Evolutionary conservation across 2,888 invertebrate species (phyloP), one percentile per base, ranked within the genome.

Genomic region (Dynastes grantii): DNA sequence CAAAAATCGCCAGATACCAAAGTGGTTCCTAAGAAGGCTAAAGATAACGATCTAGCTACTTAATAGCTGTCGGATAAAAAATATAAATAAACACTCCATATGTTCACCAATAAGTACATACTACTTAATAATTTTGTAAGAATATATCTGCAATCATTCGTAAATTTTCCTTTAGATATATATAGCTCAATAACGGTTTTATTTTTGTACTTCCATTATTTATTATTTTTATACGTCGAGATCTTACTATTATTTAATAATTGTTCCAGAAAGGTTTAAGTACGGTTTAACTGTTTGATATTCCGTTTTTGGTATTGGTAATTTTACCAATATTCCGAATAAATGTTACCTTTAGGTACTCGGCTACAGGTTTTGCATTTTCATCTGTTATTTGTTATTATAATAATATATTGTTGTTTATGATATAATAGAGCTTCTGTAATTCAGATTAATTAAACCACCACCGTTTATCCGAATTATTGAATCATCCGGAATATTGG

Each of bases 1-100:
- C 79, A 81, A 27, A 81, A 83, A 55, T 73, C 78, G n/a, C 29
- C 65, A 5, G 70, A 77, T 16, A 71, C 37, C 16, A 70, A 49
- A 22, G 27, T 45, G 8, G 55, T 67, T 37, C 53, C 71, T 11
- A 79, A 77, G 58, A 79, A 76, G 32, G 29, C 9, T 58, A 67
- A 76, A 5, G 40, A 67, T 8, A 58, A 58, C 40, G 76, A 75
- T 8, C 22, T 75, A 37, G n/a, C 27, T 5, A 75, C 63, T 11
- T 78, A 77, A 61, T 51, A 58, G 29, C 3, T 61, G 49, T n/a
- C 5, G 64, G 64, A 64, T 29, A 68, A 1, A 16, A 16, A 40
- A 45, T 16, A 45, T n/a, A 45, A 40, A 58, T 45, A 45, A 40
- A 67, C 55, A 22, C 55, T 58, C 22, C 5, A 22, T 9, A 58